Evolutionary conservation across 2,797 vertebrate genomes (phyloP).

Genomic region (Hoplostethus mediterraneus): DNA sequence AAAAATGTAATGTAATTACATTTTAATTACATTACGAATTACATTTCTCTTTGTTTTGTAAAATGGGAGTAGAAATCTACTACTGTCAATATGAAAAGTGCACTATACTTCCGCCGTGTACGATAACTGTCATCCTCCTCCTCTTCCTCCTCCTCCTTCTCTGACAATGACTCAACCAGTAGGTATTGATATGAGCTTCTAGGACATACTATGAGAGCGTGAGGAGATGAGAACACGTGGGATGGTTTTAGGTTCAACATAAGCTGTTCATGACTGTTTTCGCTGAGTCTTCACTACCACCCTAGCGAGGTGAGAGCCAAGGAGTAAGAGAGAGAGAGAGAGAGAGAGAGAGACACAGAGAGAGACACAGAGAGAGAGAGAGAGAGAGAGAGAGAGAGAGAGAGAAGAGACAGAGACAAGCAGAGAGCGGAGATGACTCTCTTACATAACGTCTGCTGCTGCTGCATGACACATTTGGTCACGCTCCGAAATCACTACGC

Average conservation of each 20-base stretch:
- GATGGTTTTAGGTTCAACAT: conserved; percentile 44
- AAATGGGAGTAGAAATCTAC: not conserved
- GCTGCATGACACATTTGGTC: conserved; percentile 57
- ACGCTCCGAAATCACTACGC: conserved; percentile 45
- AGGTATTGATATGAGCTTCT: conserved; percentile 46
- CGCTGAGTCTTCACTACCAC: conserved; percentile 59
- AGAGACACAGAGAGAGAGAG: not conserved
- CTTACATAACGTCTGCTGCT: conserved; percentile 57
- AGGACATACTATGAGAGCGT: conserved; percentile 45
- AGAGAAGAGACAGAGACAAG: not conserved
- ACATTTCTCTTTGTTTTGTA: not conserved
- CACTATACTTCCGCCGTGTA: conserved; percentile 23
- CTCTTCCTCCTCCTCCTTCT: conserved; percentile 36
- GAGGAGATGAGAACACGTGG: conserved; percentile 51
- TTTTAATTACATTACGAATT: no score
- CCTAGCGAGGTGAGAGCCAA: conserved; percentile 51
- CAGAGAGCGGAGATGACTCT: conserved; percentile 29
- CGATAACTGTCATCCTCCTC: conserved; percentile 30
- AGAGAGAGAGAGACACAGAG: not conserved
- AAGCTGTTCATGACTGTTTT: conserved; percentile 47
- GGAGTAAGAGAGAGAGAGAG: conserved; percentile 5
- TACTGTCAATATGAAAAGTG: conserved; percentile 8
- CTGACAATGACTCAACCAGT: conserved; percentile 43
- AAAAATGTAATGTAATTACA: no score
- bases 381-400: conserved; percentile 5